Percentiles rank a stretch among this genome's conserved stretches.
Conservation (phyloP, 1,140 invertebrate genomes). For the Aphelenchoides fujianensis region DNA sequence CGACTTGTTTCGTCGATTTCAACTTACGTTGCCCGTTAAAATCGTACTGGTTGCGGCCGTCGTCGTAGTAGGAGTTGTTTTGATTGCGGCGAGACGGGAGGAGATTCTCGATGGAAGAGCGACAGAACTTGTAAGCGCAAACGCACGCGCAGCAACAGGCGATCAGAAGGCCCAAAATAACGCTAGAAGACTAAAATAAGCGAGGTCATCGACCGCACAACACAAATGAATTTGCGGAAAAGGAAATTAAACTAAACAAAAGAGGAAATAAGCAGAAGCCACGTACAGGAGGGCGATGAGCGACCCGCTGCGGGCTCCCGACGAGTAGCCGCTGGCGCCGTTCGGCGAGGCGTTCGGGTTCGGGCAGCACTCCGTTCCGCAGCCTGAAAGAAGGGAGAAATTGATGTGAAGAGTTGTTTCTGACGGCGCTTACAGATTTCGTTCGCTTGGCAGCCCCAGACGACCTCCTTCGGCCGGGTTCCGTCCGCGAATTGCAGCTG, state of each 20-base stretch:
- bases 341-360: slow-evolving; percentile 21
- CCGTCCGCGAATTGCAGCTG: slow-evolving; percentile 54
- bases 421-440: too few relatives aligned
- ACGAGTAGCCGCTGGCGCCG: slow-evolving; percentile 6
- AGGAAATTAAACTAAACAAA: slow-evolving; percentile 21
- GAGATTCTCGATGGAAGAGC: slow-evolving; percentile 29
- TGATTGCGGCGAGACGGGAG: slow-evolving; percentile 21
- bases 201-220: slow-evolving; percentile 14
- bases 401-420: too few relatives aligned
- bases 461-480: slow-evolving; percentile 55
- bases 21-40: slow-evolving; percentile 22
- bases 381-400: too few relatives aligned
- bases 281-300: too few relatives aligned
- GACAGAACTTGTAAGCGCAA: slow-evolving; percentile 34
- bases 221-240: slow-evolving; percentile 18
- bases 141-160: slow-evolving; percentile 31
- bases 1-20: too few relatives aligned
- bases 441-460: slow-evolving; percentile 50
- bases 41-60: slow-evolving; percentile 17
- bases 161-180: slow-evolving; percentile 30
- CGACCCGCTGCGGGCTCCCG: too few relatives aligned
- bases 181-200: slow-evolving; percentile 32
- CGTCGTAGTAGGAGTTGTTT: slow-evolving; percentile 19
- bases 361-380: slow-evolving; percentile 45
- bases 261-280: too few relatives aligned